Evolutionary conservation across 2,113 vertebrate genomes (phyloP), one percentile per base, ranked within the genome.

Genomic region (Bombycilla garrulus): DNA sequence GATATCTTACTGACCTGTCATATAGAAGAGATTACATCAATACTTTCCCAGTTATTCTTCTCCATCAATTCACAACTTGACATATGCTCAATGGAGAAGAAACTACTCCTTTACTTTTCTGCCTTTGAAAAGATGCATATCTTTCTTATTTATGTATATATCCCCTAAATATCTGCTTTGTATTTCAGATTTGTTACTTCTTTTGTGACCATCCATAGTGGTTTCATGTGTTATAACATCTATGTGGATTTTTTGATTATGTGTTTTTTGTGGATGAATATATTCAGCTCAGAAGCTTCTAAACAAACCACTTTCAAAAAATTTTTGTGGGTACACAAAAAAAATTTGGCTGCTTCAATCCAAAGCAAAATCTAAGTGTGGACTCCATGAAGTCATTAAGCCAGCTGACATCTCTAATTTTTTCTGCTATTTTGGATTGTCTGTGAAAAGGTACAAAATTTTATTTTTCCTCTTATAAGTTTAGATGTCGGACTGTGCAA

Each of bases 221-320:
- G 9, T 77, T 76, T 72, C 21, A 26, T 2, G 0, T 42, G 5
- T n/a, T 40, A 36, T 4, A 56, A 35, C 5, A 12, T 24, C 31
- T 33, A 8, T 21, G 20, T 40, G 21, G 1, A 11, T 71, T 66
- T 60, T 85, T 73, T 45, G 28, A 54, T 83, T 47, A 62, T 28
- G 3, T n/a, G 7, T 57, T 48, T 22, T 89, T 76, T 58, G 25
- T 64, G 10, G 35, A 58, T 57, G 6, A 74, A 53, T 15, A 2
- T 1, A 12, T 57, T 38, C 10, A 67, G 10, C 36, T 81, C 44
- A 72, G 40, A 72, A 83, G 24, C 28, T 67, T 58, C 47, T 76
- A 57, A 54, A 31, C 22, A 71, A 91, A 17, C 0, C 17, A 36
- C 8, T 60, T 78, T 35, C 0, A 10, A 4, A 47, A n/a, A 1